These are phyloP conservation scores for Sardinella longiceps DNA, from an alignment of 2,797 vertebrate species.

Conservation along the genomic window DNA sequence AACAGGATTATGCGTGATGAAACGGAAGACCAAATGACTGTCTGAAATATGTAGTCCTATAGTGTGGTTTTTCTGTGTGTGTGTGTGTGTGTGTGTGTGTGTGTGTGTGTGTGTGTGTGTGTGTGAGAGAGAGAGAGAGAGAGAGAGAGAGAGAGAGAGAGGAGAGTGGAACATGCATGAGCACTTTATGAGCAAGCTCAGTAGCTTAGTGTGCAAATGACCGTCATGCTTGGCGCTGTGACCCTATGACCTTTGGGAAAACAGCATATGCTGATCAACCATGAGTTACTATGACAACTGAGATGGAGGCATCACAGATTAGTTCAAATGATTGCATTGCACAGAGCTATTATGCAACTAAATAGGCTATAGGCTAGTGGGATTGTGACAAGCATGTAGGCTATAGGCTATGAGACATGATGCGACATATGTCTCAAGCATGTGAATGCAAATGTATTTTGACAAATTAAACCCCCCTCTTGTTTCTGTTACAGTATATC, in stretches of 20 bases:
- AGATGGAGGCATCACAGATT: background rate
- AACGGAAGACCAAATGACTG: background rate
- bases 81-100: background rate
- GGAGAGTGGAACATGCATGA: background rate
- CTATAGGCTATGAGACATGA: no score
- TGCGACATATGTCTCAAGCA: no score
- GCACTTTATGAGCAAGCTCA: background rate
- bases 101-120: background rate
- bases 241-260: background rate
- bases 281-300: slow-evolving; percentile 9
- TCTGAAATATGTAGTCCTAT: background rate
- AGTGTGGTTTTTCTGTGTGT: background rate
- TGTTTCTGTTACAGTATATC: no score
- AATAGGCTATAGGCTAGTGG: background rate
- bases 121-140: no score
- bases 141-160: no score
- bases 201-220: no score
- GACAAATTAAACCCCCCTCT: no score
- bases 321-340: background rate
- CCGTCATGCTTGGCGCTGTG: background rate
- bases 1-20: slow-evolving; percentile 31
- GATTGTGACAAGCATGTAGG: no score
- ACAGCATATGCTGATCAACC: slow-evolving; percentile 19
- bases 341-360: background rate
- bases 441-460: no score